Percentiles rank a stretch among this genome's conserved stretches.
Conservation (phyloP, 2,797 vertebrate species). For the Aviceda leuphotes region DNA sequence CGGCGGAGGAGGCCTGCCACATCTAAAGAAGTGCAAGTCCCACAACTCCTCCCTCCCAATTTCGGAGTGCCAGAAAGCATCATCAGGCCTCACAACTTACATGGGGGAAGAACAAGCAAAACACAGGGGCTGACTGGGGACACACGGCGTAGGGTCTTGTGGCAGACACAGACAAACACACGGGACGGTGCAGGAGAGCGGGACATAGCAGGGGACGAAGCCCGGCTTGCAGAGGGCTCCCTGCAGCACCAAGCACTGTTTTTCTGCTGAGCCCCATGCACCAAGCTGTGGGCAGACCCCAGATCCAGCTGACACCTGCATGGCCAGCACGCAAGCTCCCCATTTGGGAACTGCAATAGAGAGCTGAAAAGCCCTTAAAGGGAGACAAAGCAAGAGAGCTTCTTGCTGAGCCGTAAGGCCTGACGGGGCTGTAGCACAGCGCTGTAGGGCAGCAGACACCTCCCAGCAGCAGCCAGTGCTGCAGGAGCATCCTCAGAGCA, state of each 20-base stretch:
- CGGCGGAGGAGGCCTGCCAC: neutral
- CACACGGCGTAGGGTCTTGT: accelerated
- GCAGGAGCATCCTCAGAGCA: neutral
- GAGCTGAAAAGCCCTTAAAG: neutral
- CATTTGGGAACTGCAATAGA: neutral
- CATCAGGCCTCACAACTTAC: accelerated
- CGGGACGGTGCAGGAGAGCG: neutral
- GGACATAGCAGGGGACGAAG: neutral
- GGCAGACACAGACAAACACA: neutral
- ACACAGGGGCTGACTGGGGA: neutral
- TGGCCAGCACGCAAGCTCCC: neutral
- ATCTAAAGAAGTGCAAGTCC: neutral
- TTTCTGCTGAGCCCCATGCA: neutral
- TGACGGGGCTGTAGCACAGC: accelerated
- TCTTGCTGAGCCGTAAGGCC: neutral
- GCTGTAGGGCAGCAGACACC: neutral
- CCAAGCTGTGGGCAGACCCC: neutral
- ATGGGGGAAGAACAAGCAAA: neutral
- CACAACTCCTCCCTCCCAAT: slow-evolving; percentile 16
- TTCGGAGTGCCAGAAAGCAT: neutral
- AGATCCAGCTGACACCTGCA: neutral
- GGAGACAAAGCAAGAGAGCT: neutral
- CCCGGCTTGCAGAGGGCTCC: neutral
- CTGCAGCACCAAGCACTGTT: neutral
- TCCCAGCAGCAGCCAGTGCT: neutral